Base-by-base conservation (phyloP, 2,113 vertebrate species). In the Phaethornis superciliosus region DNA sequence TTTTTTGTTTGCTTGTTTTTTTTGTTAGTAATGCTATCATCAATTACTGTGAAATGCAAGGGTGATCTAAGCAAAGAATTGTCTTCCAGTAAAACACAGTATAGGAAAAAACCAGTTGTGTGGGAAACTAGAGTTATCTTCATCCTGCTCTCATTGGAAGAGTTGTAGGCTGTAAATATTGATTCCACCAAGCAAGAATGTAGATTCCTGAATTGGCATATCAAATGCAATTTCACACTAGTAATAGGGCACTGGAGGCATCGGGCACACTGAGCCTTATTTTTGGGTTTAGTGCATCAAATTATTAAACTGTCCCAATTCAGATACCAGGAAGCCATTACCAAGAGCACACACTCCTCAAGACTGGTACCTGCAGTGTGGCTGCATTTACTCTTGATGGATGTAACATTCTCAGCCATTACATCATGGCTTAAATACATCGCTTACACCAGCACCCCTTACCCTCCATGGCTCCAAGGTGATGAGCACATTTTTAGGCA, bases 211-310 rank as follows among this genome's bases (percentile, higher is more conserved):
- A 47, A 17, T 2, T 70, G 33, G 47, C 12, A 27, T 63, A 77
- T 65, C n/a, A 51, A 83, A 42, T 27, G n/a, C 28, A 9, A 4
- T 51, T 28, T 42, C 0, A 1, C 15, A 35, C 4, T 6, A 35
- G 59, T 2, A 42, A 5, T 8, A 26, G 23, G 49, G 40, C 13
- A 5, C 51, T 12, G 26, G 40, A 35, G 89, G 28, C 23, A 64
- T 11, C 8, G n/a, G 15, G 35, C 40, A 56, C 20, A 9, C 56
- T 0, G 0, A 82, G 54, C 46, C 42, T 79, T 80, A 23, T 19
- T 80, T 75, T 33, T 27, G 37, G 42, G 24, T 81, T 88, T 37
- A 74, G n/a, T n/a, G 77, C 23, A 52, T 17, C 42, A 46, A 35
- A 33, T 55, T 15, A 47, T 17, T 65, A 46, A 54, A 16, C 13